Percentiles rank a stretch among this genome's conserved stretches.
Evolutionary conservation across 2,888 invertebrate genomes (phyloP).

Genomic region (Limnephilus auricula): DNA sequence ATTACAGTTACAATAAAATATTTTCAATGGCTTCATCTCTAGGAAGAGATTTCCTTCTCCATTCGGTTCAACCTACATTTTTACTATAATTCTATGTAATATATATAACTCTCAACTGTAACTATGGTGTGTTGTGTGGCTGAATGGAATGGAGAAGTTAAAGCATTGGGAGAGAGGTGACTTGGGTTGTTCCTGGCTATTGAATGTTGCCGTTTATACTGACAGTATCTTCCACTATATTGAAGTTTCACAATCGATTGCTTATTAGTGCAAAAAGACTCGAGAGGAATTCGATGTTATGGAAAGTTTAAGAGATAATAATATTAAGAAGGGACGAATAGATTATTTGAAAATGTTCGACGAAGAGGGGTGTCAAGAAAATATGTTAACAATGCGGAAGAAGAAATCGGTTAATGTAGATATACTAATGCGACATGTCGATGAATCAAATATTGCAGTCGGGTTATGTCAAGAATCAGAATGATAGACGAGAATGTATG

Average conservation of each 20-base stretch:
- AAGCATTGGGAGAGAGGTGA: no score
- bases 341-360: neutral
- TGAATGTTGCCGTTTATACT: no score
- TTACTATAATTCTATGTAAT: no score
- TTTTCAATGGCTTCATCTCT: neutral
- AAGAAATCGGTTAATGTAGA: neutral
- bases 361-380: no score
- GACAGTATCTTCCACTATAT: no score
- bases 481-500: neutral
- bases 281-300: no score
- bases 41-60: neutral
- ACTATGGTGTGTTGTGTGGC: no score
- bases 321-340: neutral
- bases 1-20: neutral
- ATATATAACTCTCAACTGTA: no score
- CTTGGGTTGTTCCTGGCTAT: no score
- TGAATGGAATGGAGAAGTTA: no score
- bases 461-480: neutral
- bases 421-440: neutral
- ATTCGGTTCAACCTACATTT: neutral
- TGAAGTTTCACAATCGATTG: no score
- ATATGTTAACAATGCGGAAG: neutral
- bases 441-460: neutral
- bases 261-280: no score
- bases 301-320: neutral